These are phyloP conservation scores for Orcinus orca DNA, from an alignment of 2,113 vertebrate genomes.

Conservation along the genomic window DNA sequence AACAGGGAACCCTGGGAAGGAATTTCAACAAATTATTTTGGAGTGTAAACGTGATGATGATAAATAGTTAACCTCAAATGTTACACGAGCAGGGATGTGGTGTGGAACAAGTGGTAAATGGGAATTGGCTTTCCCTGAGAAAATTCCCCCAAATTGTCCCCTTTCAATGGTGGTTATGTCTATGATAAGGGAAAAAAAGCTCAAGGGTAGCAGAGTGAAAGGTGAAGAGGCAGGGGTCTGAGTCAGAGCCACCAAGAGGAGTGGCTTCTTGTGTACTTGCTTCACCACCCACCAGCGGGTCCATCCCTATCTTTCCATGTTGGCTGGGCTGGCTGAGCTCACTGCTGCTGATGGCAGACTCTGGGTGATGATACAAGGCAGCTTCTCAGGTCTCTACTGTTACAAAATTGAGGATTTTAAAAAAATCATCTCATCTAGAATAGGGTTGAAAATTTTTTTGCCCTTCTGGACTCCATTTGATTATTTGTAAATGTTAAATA, in stretches of 20 bases:
- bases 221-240: neutral
- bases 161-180: neutral
- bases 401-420: neutral
- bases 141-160: neutral
- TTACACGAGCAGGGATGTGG: neutral
- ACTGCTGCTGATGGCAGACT: neutral
- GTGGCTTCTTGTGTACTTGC: rapidly evolving
- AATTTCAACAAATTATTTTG: neutral
- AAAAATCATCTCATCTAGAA: neutral
- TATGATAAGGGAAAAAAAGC: neutral
- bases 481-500: neutral
- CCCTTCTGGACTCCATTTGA: neutral
- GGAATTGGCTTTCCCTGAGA: neutral
- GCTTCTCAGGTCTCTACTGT: neutral
- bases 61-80: neutral
- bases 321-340: rapidly evolving
- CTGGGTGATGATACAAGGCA: rapidly evolving
- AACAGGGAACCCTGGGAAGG: neutral
- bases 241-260: rapidly evolving
- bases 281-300: neutral
- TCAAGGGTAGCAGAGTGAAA: neutral
- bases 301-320: rapidly evolving
- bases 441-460: neutral
- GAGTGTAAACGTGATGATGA: neutral
- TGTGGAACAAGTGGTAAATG: neutral